phyloP scores from a whole-genome alignment of 1,140 invertebrate species.

The Pseudomyrmex dendroicus region DNA sequence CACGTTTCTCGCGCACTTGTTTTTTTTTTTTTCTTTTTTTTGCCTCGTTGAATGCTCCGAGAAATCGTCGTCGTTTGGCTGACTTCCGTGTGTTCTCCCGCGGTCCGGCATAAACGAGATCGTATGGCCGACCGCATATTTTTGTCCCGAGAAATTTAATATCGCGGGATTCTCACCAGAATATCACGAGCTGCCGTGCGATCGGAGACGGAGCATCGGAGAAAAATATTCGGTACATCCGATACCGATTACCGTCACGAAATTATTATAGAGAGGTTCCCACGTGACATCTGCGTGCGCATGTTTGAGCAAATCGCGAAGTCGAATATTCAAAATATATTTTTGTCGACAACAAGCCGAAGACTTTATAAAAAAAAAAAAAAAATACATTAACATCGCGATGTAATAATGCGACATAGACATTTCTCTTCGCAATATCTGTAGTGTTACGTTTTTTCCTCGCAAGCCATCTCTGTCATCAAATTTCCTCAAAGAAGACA shows the following conservation, averaged over 20 bases:
- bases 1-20: neutral
- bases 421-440: slow-evolving; percentile 13
- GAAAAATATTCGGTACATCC: slow-evolving; percentile 38
- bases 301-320: neutral
- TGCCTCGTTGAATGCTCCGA: neutral
- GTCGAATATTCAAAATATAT: neutral
- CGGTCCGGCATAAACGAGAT: slow-evolving; percentile 28
- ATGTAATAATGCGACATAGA: neutral
- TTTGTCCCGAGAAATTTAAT: slow-evolving; percentile 56
- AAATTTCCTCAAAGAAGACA: slow-evolving; percentile 26
- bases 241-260: slow-evolving; percentile 26
- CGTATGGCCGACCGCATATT: slow-evolving; percentile 39
- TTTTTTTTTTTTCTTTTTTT: neutral
- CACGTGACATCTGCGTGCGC: neutral
- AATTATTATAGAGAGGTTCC: neutral
- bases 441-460: neutral
- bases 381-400: no score
- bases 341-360: neutral
- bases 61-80: slow-evolving; percentile 30
- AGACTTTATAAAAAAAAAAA: no score
- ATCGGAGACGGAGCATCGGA: slow-evolving; percentile 38
- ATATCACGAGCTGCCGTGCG: slow-evolving; percentile 20
- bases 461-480: neutral
- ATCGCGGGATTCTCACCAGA: slow-evolving; percentile 42
- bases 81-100: slow-evolving; percentile 13